These are phyloP conservation scores for Aphrophora alni DNA, from an alignment of 2,888 invertebrate genomes.

Conservation along the genomic window DNA sequence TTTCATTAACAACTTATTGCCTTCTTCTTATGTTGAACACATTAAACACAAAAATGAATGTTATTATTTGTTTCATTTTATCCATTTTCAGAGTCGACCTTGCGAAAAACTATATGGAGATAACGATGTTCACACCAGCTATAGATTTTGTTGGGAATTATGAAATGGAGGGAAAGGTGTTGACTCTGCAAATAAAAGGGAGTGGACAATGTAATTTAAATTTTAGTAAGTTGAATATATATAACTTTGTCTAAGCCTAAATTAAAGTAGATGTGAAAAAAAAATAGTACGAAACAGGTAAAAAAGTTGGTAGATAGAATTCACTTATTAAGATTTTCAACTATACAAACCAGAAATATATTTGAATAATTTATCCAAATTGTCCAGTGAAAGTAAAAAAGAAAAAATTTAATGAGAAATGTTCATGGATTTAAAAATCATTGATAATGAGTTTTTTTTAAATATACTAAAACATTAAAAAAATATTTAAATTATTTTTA, in stretches of 20 bases:
- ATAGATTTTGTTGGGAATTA: conserved; percentile 42
- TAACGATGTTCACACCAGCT: conserved; percentile 27
- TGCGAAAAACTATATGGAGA: conserved; percentile 25
- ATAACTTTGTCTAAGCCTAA: background rate
- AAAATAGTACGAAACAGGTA: no score
- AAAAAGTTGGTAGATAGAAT: background rate
- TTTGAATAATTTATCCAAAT: background rate
- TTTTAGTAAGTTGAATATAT: conserved; percentile 44
- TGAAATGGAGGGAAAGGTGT: conserved; percentile 40
- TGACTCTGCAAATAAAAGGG: conserved; percentile 42
- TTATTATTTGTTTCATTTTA: no score
- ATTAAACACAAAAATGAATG: no score
- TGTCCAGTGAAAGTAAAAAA: background rate
- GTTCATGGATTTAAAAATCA: no score
- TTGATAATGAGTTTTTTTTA: no score
- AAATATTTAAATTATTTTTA: no score
- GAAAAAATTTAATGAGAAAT: no score
- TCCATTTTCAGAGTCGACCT: conserved; percentile 33
- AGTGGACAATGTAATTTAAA: conserved; percentile 39
- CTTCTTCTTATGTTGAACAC: no score
- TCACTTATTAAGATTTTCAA: background rate
- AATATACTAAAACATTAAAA: no score
- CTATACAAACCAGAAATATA: background rate
- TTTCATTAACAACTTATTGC: no score
- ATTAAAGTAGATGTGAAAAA: background rate